Base-by-base conservation (phyloP, 2,797 vertebrate genomes). In the Cephalopachus bancanus region DNA sequence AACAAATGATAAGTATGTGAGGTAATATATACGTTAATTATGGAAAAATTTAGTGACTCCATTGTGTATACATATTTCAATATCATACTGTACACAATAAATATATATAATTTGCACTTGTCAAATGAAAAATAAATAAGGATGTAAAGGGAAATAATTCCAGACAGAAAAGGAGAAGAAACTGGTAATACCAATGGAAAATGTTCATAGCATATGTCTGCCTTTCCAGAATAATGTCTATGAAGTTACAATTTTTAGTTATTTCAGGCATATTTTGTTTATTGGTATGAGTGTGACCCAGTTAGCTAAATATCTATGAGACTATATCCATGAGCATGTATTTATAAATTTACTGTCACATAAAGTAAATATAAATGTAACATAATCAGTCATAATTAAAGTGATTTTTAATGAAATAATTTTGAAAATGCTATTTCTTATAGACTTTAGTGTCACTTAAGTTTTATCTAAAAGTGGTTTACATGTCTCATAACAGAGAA, bases 231-330 rank as follows among this genome's bases (percentile, higher is more conserved):
- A 64, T 64, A 44, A 85, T 79, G 20, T 33, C n/a, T 71, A 71
- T 79, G 37, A 24, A 4, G 8, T 30, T 16, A 78, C 44, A 71
- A 60, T 60, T 76, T 85, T 49, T 59, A 83, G 60, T 84, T 53
- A 83, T 69, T 90, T 84, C 53, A 90, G 11, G 15, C 62, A 74
- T 57, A 64, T 88, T 83, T 75, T 89, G 64, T 78, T 64, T 84
- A 78, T 44, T 62, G 90, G 62, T 30, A 94, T 78, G 44, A 53
- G 26, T 14, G 60, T 53, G 24, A 44, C 55, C 37, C 15, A 15
- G 22, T 89, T 84, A 71, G 55, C 44, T 90, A 44, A 44, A 44
- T 90, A 90, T 30, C 30, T 60, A 37, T 69, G 15, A 44, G 44
- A 44, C 44, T 80, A n/a, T 55, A 20, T 44, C 55, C 17, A 44